Percentiles rank a stretch among this genome's conserved stretches.
phyloP scores from a whole-genome alignment of 2,113 vertebrate species.

The Bothrops jararaca region DNA sequence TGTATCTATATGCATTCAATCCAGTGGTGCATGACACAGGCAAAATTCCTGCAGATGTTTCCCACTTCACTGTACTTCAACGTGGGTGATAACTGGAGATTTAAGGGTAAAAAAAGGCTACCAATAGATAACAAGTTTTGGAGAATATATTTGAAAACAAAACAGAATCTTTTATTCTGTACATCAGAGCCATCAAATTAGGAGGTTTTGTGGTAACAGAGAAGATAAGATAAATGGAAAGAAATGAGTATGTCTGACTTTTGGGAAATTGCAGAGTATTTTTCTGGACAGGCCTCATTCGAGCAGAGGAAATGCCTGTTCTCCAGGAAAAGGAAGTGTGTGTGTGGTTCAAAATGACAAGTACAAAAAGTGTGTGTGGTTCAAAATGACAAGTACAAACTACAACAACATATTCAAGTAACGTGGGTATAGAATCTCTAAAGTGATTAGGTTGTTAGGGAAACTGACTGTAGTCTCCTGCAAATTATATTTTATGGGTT shows the following conservation, averaged over 20 bases:
- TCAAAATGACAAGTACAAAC: neutral
- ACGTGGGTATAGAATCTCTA: neutral
- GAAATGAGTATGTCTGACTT: constrained; percentile 52
- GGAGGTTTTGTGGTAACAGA: constrained; percentile 59
- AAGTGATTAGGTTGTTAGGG: neutral
- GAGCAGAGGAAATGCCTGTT: constrained; percentile 13
- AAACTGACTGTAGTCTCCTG: neutral
- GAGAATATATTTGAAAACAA: neutral
- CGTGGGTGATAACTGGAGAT: neutral
- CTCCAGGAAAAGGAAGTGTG: neutral
- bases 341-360: neutral
- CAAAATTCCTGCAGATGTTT: constrained; percentile 23
- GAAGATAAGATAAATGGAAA: constrained; percentile 58
- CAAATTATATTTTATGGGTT: neutral
- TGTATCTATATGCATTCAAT: neutral
- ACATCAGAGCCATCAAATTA: constrained; percentile 44
- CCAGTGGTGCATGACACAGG: neutral
- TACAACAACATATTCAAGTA: neutral
- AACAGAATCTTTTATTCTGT: constrained; percentile 20
- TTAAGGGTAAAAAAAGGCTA: neutral
- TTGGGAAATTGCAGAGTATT: constrained; percentile 44
- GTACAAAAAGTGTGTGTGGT: neutral
- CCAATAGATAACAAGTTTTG: constrained; percentile 26
- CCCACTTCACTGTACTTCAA: neutral
- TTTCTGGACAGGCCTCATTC: constrained; percentile 32